These are phyloP conservation scores for rat (Rattus norvegicus) DNA, from an alignment of 2,113 vertebrate genomes.

Conservation along the genomic window GRCr8 NC_086019.1:131051001-131051500, in stretches of 20 bases:
- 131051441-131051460: neutral
- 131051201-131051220: neutral
- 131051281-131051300: neutral
- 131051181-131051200: neutral
- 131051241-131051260: neutral
- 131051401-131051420: conserved; percentile 28
- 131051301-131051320: neutral
- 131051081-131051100: neutral
- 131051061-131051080: neutral
- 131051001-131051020: neutral
- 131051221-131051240: neutral
- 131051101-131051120: neutral
- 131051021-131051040: neutral
- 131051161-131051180: neutral
- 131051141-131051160: neutral
- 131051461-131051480: conserved; percentile 55
- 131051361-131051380: conserved; percentile 72
- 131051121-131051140: neutral
- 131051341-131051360: conserved; percentile 1
- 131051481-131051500: conserved; percentile 40
- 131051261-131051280: too few relatives aligned
- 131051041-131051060: neutral
- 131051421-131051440: neutral
- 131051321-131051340: conserved; percentile 55
- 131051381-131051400: conserved; percentile 28